Conservation (phyloP, 2,113 vertebrate genomes). For the Falcunculus frontatus region DNA sequence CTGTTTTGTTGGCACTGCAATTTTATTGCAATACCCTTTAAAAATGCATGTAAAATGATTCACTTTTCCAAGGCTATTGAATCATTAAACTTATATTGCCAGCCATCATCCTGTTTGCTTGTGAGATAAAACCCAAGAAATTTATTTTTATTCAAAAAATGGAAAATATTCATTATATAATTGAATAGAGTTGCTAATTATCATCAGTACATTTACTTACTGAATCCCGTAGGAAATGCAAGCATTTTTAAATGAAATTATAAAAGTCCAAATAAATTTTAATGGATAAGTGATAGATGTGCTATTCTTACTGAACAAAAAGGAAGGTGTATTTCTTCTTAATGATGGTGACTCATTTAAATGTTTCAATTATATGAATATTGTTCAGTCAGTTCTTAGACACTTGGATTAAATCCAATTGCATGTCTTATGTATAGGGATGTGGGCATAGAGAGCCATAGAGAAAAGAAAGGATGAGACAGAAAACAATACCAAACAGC, state of each 20-base stretch:
- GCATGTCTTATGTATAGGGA: accelerated
- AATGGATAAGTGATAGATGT: not conserved
- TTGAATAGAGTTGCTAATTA: not conserved
- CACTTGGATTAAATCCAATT: not conserved
- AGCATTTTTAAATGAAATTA: not conserved
- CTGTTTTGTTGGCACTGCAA: not conserved
- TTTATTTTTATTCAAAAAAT: not conserved
- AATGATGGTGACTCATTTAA: not conserved
- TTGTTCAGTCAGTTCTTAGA: not conserved
- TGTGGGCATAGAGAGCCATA: not conserved
- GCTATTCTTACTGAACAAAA: not conserved
- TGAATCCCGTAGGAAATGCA: not conserved
- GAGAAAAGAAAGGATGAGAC: not conserved
- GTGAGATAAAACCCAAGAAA: not conserved
- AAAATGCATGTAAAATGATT: conserved; percentile 5
- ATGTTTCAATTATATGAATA: not conserved
- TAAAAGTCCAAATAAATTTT: not conserved
- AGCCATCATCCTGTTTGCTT: not conserved
- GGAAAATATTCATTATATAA: not conserved
- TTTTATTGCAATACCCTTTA: not conserved
- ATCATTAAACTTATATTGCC: not conserved
- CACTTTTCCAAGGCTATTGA: not conserved
- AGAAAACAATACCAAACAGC: not conserved
- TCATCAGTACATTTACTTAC: not conserved
- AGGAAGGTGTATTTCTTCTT: not conserved